These are phyloP conservation scores for Cosmorhoe ocellata DNA, from an alignment of 2,888 invertebrate species.

Conservation along the genomic window DNA sequence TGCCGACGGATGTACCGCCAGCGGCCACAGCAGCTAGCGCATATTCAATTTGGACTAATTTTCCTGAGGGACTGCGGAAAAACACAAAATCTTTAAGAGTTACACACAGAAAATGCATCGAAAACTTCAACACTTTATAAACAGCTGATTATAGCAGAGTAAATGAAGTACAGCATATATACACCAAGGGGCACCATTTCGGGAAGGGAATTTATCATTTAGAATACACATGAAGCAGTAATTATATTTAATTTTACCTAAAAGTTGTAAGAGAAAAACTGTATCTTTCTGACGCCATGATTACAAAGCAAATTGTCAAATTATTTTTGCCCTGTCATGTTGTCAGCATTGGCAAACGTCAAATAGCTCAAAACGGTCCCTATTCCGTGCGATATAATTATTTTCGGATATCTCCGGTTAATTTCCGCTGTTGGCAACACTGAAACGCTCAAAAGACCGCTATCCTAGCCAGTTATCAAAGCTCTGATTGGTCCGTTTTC, in stretches of 20 bases:
- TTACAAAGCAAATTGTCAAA: conserved; percentile 82
- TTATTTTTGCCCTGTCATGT: conserved; percentile 46
- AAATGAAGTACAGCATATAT: background rate
- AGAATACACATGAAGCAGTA: conserved; percentile 35
- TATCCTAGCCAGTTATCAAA: background rate
- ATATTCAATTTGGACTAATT: conserved; percentile 99
- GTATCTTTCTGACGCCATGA: conserved; percentile 97
- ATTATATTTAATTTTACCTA: conserved; percentile 72
- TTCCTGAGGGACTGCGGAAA: conserved; percentile 96
- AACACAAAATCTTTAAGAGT: conserved; percentile 36
- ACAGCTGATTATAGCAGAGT: background rate
- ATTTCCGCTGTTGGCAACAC: conserved; percentile 1
- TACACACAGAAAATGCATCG: conserved; percentile 23
- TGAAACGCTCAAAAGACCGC: conserved; percentile 1
- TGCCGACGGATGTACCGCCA: conserved; percentile 99
- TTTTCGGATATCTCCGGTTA: conserved; percentile 4
- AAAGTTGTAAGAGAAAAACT: conserved; percentile 95
- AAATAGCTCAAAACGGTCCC: conserved; percentile 12
- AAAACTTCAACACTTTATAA: conserved; percentile 18
- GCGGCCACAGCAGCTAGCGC: conserved; percentile 99
- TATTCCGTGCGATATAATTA: background rate
- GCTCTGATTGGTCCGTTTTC: conserved; percentile 5
- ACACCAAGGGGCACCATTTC: background rate
- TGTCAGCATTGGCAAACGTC: conserved; percentile 37
- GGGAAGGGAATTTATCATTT: conserved; percentile 1